These are phyloP conservation scores for Aspiorhynchus laticeps DNA, from an alignment of 2,113 vertebrate genomes.

Conservation along the genomic window DNA sequence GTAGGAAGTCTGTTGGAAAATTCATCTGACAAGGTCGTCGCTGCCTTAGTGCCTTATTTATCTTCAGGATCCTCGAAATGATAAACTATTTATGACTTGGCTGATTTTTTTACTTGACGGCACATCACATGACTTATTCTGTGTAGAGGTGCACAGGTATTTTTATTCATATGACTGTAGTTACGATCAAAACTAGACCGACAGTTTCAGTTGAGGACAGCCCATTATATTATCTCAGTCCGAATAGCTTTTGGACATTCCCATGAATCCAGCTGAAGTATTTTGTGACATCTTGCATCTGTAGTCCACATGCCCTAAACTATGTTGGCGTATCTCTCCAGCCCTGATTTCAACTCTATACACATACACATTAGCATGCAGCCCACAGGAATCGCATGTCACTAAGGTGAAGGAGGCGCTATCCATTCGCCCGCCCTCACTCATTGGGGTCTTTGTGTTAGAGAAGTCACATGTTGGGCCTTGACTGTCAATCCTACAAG, in stretches of 20 bases:
- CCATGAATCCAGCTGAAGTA: neutral
- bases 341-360: constrained; percentile 3
- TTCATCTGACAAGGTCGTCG: constrained; percentile 53
- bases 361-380: neutral
- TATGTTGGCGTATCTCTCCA: neutral
- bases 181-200: neutral
- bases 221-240: neutral
- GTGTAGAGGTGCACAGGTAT: neutral
- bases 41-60: constrained; percentile 65
- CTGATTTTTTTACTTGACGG: neutral
- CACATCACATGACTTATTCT: neutral
- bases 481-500: constrained; percentile 25
- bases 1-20: constrained; percentile 23
- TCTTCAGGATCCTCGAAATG: constrained; percentile 12
- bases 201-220: neutral
- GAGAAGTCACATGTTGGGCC: constrained; percentile 5
- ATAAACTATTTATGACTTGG: constrained; percentile 2
- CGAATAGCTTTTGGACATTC: neutral
- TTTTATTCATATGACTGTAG: neutral
- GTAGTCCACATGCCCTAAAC: neutral
- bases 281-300: neutral
- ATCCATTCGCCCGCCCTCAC: neutral
- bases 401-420: neutral
- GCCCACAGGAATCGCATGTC: neutral
- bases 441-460: constrained; percentile 31